A percentile compares a stretch with the other conserved stretches of the same genome.
Conservation (phyloP, 1,140 invertebrate species). For the Nixonia krombeini region DNA sequence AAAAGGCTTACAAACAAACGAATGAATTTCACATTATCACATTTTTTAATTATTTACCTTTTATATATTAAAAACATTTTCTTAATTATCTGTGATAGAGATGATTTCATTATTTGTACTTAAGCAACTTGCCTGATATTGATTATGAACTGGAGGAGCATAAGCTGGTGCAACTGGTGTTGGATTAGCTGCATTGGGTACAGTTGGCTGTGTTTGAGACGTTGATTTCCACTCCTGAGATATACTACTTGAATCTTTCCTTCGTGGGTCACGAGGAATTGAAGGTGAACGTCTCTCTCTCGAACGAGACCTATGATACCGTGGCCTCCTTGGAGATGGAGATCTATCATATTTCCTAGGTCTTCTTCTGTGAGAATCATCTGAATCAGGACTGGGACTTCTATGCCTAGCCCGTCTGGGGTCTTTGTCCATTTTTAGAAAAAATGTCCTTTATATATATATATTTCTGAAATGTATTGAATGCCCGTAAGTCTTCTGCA, state of each 20-base stretch:
- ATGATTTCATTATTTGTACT: neutral
- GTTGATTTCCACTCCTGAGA: slow-evolving; percentile 61
- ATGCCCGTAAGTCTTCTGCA: too few species aligned
- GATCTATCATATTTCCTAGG: slow-evolving; percentile 66
- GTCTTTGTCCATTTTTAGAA: slow-evolving; percentile 61
- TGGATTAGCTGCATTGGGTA: slow-evolving; percentile 40
- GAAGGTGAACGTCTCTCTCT: slow-evolving; percentile 61
- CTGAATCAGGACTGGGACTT: slow-evolving; percentile 64
- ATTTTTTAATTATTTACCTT: neutral
- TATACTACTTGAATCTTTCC: slow-evolving; percentile 54
- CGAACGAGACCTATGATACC: slow-evolving; percentile 64
- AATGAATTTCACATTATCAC: neutral
- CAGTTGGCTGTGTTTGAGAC: slow-evolving; percentile 32
- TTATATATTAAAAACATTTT: neutral
- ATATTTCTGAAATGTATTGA: too few species aligned
- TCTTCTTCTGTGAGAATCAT: slow-evolving; percentile 61
- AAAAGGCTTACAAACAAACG: neutral
- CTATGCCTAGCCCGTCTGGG: slow-evolving; percentile 60
- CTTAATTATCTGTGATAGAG: too few species aligned
- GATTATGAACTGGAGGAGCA: slow-evolving; percentile 61
- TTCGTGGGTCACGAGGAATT: slow-evolving; percentile 57
- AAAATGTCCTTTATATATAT: too few species aligned
- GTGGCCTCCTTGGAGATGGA: slow-evolving; percentile 62
- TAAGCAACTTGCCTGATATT: slow-evolving; percentile 59
- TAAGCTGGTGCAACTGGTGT: slow-evolving; percentile 49